Conservation (phyloP, 2,888 invertebrate species). For the Bellardia pandia region DNA sequence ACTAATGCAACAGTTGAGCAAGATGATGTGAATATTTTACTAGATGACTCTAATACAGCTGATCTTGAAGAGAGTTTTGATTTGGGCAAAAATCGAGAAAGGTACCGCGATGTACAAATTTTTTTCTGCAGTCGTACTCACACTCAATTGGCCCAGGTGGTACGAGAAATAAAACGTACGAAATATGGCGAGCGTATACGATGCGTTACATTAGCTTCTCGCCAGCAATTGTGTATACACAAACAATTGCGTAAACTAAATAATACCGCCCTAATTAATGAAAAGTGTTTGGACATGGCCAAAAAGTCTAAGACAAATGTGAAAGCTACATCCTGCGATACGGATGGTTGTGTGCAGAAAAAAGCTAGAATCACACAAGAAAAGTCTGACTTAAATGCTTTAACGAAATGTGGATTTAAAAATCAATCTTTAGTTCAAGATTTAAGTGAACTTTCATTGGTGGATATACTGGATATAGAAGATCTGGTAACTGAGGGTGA, state of each 20-base stretch:
- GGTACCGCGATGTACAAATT: conserved; percentile 51
- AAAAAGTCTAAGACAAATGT: conserved; percentile 84
- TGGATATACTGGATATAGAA: conserved; percentile 93
- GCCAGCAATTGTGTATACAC: conserved; percentile 96
- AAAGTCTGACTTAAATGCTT: not conserved
- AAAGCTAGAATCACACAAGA: conserved; percentile 85
- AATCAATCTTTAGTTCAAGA: conserved; percentile 85
- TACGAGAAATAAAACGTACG: conserved; percentile 95
- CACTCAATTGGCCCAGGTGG: conserved; percentile 97
- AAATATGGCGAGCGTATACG: conserved; percentile 89
- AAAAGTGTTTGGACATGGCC: conserved; percentile 91
- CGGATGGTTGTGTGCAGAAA: conserved; percentile 84
- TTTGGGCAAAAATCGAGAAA: not conserved
- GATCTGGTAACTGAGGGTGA: conserved; percentile 90
- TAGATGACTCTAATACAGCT: conserved; percentile 49
- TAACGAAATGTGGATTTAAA: conserved; percentile 60
- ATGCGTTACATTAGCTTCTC: conserved; percentile 93
- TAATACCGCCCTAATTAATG: conserved; percentile 93
- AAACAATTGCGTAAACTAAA: conserved; percentile 89
- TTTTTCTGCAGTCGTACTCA: conserved; percentile 97
- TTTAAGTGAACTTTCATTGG: conserved; percentile 87
- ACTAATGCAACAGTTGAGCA: conserved; percentile 31
- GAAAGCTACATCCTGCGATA: conserved; percentile 59
- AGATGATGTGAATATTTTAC: conserved; percentile 38
- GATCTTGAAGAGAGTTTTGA: conserved; percentile 19